Base-by-base conservation (phyloP, 2,888 invertebrate species). In the Corythucha ciliata region DNA sequence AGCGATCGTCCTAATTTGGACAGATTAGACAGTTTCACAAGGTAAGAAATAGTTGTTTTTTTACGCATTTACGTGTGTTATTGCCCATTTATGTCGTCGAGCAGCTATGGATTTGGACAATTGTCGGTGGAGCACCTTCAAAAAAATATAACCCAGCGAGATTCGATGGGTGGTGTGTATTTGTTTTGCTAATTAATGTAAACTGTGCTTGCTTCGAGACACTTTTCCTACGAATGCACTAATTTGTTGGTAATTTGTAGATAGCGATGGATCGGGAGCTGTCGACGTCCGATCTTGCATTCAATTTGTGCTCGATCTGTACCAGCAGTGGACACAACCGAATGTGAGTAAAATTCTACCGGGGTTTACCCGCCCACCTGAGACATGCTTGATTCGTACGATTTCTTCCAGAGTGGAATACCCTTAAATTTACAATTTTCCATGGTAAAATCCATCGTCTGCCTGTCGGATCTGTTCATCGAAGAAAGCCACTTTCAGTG, bases 271-370 rank as follows among this genome's bases (percentile, higher is more conserved):
- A 68, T 44, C 78, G 77, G 56, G 82, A n/a, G 29, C 80, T 10
- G 74, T 96, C 29, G 94, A 96, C 69, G 75, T 93, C 25, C 85
- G 87, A 67, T 96, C 94, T 53, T 96, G 94, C 69, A 70, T 94
- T 47, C 90, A 91, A 66, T 83, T 96, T 65, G 73, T 96, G 16
- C 78, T 92, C 67, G 94, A 96, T 68, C 78, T 94, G 26, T 90
- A 89, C 59, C 78, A 85, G 1, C 88, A 91, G 52, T 79, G 83
- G 77, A 68, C 80, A 55, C 71, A 74, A 45, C 70, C 75, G 10
- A 71, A 73, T 61, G 77, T 78, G 62, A 67, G 66, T 63, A 18
- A 16, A 34, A 20, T 12, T 36, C n/a, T n/a, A n/a, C n/a, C n/a
- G n/a, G 16, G 14, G 12, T 2, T 12, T 14, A 12, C 18, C 64